A percentile compares a stretch with the other conserved stretches of the same genome.
phyloP scores from a whole-genome alignment of 2,797 vertebrate genomes.

The Scolopax bukidnonensis region DNA sequence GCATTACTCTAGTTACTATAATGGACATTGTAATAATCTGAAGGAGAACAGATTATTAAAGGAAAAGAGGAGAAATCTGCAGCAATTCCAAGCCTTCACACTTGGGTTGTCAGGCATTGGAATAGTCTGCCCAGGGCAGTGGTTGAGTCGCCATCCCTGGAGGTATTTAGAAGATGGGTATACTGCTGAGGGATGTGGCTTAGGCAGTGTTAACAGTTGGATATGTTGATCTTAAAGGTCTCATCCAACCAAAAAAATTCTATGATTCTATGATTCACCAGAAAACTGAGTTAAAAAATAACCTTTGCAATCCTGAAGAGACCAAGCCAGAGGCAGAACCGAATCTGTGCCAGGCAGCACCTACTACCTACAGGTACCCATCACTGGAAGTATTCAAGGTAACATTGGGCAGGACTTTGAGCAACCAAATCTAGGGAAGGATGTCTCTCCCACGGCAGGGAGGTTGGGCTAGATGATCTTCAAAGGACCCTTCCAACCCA shows the following conservation, averaged over 20 bases:
- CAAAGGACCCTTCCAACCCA: not conserved
- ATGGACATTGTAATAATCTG: not conserved
- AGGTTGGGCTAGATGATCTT: not conserved
- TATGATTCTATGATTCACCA: not conserved
- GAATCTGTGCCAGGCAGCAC: not conserved
- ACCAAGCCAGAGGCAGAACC: not conserved
- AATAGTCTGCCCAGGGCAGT: not conserved
- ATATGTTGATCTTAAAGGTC: not conserved
- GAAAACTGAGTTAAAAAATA: not conserved
- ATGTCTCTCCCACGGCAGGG: accelerated
- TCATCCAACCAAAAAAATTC: not conserved
- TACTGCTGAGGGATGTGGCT: not conserved
- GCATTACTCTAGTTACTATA: accelerated
- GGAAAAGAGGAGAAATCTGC: not conserved
- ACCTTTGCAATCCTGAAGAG: not conserved
- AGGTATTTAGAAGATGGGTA: not conserved
- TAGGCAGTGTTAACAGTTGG: not conserved
- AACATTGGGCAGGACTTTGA: not conserved
- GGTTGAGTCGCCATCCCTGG: not conserved
- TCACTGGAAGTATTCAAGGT: not conserved
- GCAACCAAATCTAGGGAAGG: not conserved
- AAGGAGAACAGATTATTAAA: not conserved
- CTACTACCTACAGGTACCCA: not conserved
- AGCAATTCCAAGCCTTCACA: not conserved
- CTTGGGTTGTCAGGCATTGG: not conserved